These are phyloP conservation scores for Thalassaphorura encarpata DNA, from an alignment of 1,140 invertebrate genomes.

Conservation along the genomic window DNA sequence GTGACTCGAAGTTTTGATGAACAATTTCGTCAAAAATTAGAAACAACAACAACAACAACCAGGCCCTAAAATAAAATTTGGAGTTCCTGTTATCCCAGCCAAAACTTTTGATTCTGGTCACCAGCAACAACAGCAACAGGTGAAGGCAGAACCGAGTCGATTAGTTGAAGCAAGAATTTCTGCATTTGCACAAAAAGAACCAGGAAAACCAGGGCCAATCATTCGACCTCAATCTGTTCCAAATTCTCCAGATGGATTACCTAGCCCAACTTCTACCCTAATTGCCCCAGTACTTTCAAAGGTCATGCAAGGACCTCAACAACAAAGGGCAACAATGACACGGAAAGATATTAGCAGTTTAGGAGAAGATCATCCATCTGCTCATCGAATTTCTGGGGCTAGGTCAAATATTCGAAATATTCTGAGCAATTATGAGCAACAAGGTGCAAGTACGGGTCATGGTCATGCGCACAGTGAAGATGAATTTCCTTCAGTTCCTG, in stretches of 20 bases:
- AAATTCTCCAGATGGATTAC: too few species aligned
- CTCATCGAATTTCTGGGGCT: slow-evolving; percentile 13
- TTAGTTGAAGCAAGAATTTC: too few species aligned
- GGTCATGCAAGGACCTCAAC: slow-evolving; percentile 29
- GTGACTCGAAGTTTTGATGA: slow-evolving; percentile 23
- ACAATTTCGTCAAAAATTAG: slow-evolving; percentile 9
- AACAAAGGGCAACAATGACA: slow-evolving; percentile 26
- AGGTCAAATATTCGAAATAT: slow-evolving; percentile 17
- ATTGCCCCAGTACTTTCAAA: slow-evolving; percentile 25
- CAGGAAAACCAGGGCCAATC: too few species aligned
- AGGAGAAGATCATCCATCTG: not conserved
- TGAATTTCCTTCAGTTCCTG: too few species aligned
- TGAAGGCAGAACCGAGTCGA: too few species aligned
- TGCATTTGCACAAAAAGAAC: too few species aligned
- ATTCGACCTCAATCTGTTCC: too few species aligned
- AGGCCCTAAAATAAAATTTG: too few species aligned
- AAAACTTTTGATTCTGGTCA: not conserved
- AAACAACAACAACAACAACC: too few species aligned
- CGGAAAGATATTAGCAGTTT: slow-evolving; percentile 12
- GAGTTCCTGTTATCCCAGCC: too few species aligned
- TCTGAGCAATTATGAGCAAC: slow-evolving; percentile 7
- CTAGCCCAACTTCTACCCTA: not conserved
- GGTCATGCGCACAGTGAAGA: too few species aligned
- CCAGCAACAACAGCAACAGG: not conserved
- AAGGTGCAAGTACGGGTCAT: not conserved